A percentile compares a stretch with the other conserved stretches of the same genome.
phyloP scores from a whole-genome alignment of 2,113 vertebrate species.

The Hippolais icterina region DNA sequence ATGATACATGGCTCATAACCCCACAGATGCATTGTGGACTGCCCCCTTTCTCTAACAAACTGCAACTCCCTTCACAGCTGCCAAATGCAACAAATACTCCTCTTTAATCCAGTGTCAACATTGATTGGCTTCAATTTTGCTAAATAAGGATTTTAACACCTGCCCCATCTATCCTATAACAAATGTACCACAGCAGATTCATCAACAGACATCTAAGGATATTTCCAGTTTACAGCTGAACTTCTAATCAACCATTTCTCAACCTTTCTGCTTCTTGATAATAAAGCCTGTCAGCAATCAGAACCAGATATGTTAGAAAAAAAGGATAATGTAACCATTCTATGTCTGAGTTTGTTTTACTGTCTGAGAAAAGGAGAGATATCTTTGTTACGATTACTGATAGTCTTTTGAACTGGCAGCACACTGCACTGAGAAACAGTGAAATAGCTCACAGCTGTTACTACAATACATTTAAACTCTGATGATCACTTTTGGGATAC shows the following conservation, averaged over 20 bases:
- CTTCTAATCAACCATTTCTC: background rate
- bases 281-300: background rate
- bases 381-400: background rate
- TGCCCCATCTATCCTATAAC: background rate
- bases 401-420: background rate
- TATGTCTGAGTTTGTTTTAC: background rate
- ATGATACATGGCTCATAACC: background rate
- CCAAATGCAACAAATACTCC: background rate
- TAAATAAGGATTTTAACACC: slow-evolving; percentile 13
- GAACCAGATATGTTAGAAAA: background rate
- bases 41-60: background rate
- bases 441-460: background rate
- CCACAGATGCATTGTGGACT: background rate
- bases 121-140: background rate
- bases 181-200: background rate
- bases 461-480: background rate
- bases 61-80: background rate
- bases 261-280: background rate
- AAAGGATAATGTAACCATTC: background rate
- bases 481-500: background rate
- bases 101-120: background rate
- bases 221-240: background rate
- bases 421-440: background rate
- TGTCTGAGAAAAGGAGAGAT: background rate
- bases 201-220: background rate